Percentiles rank a stretch among this genome's conserved stretches.
Evolutionary conservation across 2,888 invertebrate species (phyloP).

Genomic region (Zygothrica quintamaculata): DNA sequence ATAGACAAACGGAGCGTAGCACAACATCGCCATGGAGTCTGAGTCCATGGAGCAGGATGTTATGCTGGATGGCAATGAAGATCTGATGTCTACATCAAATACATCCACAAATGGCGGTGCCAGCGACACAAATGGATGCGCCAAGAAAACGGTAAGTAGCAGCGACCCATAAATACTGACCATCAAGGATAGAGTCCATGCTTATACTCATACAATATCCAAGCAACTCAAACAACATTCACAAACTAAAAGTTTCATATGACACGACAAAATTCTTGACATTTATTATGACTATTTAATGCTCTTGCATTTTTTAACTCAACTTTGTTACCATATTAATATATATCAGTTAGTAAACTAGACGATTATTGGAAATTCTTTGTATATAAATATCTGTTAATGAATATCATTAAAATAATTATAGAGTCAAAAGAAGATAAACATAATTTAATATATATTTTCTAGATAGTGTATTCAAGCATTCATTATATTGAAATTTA

Average conservation of each 20-base stretch:
- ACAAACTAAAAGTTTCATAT: slow-evolving; percentile 15
- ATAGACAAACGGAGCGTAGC: slow-evolving; percentile 30
- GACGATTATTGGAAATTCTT: not conserved
- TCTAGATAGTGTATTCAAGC: slow-evolving; percentile 7
- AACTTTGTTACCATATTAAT: slow-evolving; percentile 1
- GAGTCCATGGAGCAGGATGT: slow-evolving; percentile 69
- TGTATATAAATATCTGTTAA: too few species aligned
- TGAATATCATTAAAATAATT: too few species aligned
- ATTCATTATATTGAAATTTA: slow-evolving; percentile 1
- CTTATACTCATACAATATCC: not conserved
- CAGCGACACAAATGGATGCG: slow-evolving; percentile 69
- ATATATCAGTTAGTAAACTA: not conserved
- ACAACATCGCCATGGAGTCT: slow-evolving; percentile 57
- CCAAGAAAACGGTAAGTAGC: slow-evolving; percentile 76
- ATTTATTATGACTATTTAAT: slow-evolving; percentile 18
- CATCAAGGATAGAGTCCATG: slow-evolving; percentile 8
- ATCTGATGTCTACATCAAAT: slow-evolving; percentile 80
- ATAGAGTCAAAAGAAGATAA: too few species aligned
- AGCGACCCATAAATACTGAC: slow-evolving; percentile 23
- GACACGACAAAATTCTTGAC: slow-evolving; percentile 8
- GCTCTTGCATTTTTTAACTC: not conserved
- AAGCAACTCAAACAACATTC: not conserved
- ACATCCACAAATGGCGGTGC: slow-evolving; percentile 70
- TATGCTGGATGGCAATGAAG: slow-evolving; percentile 60
- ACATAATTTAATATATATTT: too few species aligned